Evolutionary conservation across 2,888 invertebrate species (phyloP), one percentile per base, ranked within the genome.

Genomic region (Amiota minor): DNA sequence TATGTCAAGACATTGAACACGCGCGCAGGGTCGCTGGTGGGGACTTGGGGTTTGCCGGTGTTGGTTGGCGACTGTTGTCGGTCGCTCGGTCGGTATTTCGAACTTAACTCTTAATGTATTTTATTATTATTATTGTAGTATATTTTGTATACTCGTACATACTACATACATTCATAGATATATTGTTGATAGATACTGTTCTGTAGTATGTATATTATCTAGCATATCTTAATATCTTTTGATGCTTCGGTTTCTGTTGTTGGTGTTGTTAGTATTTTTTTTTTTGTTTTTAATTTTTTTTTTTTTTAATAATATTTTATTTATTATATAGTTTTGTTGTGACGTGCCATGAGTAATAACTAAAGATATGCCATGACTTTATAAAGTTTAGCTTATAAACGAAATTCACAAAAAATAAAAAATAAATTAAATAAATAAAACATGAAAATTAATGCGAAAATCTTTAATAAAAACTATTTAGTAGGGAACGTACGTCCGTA

Each of bases 281-380:
- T 62, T 16, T 56, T 20, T 59, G 1, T 61, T 61, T 4, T 61
- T 61, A 14, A n/a, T n/a, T 20, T 46, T n/a, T 16, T 18, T 64
- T 72, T 72, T 18, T 73, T 56, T 61, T 50, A 70, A 20, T 55
- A 35, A 49, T 50, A 65, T 45, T 70, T 59, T 76, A 82, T 85
- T 85, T 82, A 78, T 85, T 82, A 78, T 80, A 80, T 71, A 12
- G 64, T 80, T 35, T 80, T 83, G 78, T 81, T 85, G 81, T 83
- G 83, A 86, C 83, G 83, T 86, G 84, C 81, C 81, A 78, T 85
- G 86, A 85, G 85, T 83, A 85, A 85, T 84, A 83, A 86, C 79
- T 83, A 80, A 77, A 78, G 80, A 83, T 83, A 86, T 83, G 47
- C 49, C 47, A 67, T 67, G 65, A 67, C 45, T 64, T n/a, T 46